Percentiles rank a stretch among this genome's conserved stretches.
Conservation (phyloP, 2,888 invertebrate species). For the Troilus luridus region DNA sequence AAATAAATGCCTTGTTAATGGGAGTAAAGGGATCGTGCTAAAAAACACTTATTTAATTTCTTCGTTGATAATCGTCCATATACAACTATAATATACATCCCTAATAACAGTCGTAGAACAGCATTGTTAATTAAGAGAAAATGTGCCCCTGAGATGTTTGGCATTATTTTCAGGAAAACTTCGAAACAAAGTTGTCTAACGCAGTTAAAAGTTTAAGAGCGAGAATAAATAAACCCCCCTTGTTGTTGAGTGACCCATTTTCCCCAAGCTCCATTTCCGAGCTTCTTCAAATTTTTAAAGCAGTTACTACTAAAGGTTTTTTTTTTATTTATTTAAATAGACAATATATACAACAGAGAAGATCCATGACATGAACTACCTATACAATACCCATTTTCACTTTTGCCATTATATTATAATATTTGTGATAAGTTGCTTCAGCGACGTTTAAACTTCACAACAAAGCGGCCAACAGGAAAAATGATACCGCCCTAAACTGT, state of each 20-base stretch:
- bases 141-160: background rate
- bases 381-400: background rate
- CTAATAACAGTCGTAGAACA: background rate
- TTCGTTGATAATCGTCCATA: no score
- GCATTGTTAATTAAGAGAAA: background rate
- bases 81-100: no score
- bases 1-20: no score
- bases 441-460: background rate
- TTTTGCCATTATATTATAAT: background rate
- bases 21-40: no score
- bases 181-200: background rate
- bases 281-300: background rate
- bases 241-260: background rate
- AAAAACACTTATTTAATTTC: no score
- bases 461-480: constrained; percentile 7
- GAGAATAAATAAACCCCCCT: background rate
- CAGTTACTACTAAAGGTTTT: background rate
- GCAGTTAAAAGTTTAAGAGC: background rate
- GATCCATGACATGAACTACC: background rate
- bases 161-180: background rate
- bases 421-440: background rate
- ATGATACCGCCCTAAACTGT: constrained; percentile 11
- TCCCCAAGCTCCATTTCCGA: background rate
- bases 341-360: no score
- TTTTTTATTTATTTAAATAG: no score